A percentile compares a stretch with the other conserved stretches of the same genome.
Conservation (phyloP, 2,113 vertebrate genomes). For the Caranx ignobilis region DNA sequence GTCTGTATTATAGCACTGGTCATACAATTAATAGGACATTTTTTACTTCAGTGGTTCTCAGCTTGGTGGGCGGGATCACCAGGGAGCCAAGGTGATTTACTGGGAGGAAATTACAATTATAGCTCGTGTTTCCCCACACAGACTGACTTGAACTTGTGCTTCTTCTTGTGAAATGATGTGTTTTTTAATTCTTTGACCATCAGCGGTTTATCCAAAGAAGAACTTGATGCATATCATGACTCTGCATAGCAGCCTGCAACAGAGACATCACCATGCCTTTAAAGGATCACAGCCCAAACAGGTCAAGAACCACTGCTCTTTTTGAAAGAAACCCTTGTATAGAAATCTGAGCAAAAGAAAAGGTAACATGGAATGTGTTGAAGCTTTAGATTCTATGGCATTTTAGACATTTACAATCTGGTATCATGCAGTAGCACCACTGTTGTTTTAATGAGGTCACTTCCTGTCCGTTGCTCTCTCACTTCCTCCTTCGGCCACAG, state of each 20-base stretch:
- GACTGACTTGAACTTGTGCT: not conserved
- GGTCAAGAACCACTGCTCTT: slow-evolving; percentile 61
- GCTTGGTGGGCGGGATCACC: slow-evolving; percentile 14
- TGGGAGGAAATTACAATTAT: no score
- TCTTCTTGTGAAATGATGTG: not conserved
- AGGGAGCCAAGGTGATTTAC: not conserved
- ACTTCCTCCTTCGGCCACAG: slow-evolving; percentile 95
- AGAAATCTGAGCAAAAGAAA: slow-evolving; percentile 22
- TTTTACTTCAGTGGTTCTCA: slow-evolving; percentile 48
- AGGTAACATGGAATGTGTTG: slow-evolving; percentile 43
- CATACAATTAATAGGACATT: slow-evolving; percentile 28
- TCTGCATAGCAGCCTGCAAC: not conserved
- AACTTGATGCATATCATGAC: not conserved
- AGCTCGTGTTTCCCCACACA: not conserved
- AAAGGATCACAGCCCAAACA: not conserved
- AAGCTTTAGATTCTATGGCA: slow-evolving; percentile 60
- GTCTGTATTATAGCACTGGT: slow-evolving; percentile 22
- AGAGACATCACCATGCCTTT: not conserved
- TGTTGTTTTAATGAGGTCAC: slow-evolving; percentile 91
- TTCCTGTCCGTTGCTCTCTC: slow-evolving; percentile 80
- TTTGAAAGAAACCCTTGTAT: slow-evolving; percentile 39
- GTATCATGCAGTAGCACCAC: slow-evolving; percentile 96
- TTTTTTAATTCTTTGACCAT: not conserved
- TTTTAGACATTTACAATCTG: slow-evolving; percentile 88
- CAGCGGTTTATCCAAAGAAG: not conserved